phyloP scores from a whole-genome alignment of 2,797 vertebrate genomes.

The Sebastes umbrosus region DNA sequence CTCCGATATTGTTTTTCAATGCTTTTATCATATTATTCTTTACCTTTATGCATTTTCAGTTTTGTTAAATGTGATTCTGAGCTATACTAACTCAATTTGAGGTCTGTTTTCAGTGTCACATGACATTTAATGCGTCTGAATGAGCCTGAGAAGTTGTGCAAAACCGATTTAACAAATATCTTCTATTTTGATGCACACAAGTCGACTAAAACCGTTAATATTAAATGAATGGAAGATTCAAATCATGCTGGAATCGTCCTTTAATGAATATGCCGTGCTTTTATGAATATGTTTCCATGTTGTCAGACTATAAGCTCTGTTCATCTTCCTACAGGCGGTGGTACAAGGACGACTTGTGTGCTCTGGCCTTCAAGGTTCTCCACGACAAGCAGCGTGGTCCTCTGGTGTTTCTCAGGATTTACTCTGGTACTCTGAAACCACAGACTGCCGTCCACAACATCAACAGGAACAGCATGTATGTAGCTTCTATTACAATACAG shows the following conservation, averaged over 20 bases:
- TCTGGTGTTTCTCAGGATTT: constrained; percentile 93
- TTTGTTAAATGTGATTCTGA: not conserved
- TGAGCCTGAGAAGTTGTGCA: not conserved
- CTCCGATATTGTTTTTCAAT: not conserved
- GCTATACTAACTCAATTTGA: not conserved
- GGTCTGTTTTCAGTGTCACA: too few relatives aligned
- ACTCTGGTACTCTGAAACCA: constrained; percentile 91
- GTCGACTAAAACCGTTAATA: not conserved
- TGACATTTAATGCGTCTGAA: not conserved
- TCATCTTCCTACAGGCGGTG: constrained; percentile 82
- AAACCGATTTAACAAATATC: not conserved
- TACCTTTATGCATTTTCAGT: not conserved
- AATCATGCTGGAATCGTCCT: not conserved
- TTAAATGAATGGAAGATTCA: not conserved
- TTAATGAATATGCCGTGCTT: not conserved
- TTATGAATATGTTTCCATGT: not conserved
- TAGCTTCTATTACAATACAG: not conserved
- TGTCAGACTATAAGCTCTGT: not conserved
- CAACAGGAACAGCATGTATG: constrained; percentile 91
- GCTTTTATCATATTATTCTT: not conserved
- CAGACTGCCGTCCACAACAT: constrained; percentile 92
- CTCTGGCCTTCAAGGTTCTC: constrained; percentile 96
- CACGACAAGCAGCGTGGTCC: constrained; percentile 96
- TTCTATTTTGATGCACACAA: not conserved
- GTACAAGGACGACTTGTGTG: constrained; percentile 94